These are phyloP conservation scores for Epinephelus awoara DNA, from an alignment of 2,797 vertebrate genomes.

Conservation along the genomic window DNA sequence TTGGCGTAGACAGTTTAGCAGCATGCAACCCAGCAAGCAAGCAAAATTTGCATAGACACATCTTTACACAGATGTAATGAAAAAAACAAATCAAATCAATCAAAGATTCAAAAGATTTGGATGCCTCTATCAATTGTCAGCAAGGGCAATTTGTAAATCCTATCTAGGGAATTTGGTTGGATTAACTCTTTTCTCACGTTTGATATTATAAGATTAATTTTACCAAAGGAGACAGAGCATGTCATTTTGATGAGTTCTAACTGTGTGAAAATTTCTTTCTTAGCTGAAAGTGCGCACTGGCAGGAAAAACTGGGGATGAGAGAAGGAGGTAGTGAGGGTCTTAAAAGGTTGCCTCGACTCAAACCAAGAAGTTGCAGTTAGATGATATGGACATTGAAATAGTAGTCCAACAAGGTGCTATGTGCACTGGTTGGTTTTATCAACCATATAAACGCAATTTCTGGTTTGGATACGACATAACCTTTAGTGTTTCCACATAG, in stretches of 20 bases:
- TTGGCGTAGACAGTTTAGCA: conserved; percentile 1
- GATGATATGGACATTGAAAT: background rate
- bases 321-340: background rate
- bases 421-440: background rate
- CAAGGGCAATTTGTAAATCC: background rate
- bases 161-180: background rate
- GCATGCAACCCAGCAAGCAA: conserved; percentile 1
- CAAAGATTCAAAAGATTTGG: conserved; percentile 2
- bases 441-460: background rate
- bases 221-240: background rate
- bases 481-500: background rate
- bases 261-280: background rate
- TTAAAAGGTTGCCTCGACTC: conserved; percentile 2
- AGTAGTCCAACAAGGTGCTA: background rate
- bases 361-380: background rate
- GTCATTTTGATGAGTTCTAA: background rate
- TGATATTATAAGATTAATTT: background rate
- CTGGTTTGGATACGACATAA: background rate
- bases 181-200: background rate
- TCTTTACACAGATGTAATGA: conserved; percentile 8
- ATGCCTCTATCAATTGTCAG: background rate
- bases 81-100: conserved; percentile 12
- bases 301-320: background rate
- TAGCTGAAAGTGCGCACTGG: background rate
- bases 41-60: background rate